Conservation (phyloP, 2,888 invertebrate genomes). For the Venusia cambrica region DNA sequence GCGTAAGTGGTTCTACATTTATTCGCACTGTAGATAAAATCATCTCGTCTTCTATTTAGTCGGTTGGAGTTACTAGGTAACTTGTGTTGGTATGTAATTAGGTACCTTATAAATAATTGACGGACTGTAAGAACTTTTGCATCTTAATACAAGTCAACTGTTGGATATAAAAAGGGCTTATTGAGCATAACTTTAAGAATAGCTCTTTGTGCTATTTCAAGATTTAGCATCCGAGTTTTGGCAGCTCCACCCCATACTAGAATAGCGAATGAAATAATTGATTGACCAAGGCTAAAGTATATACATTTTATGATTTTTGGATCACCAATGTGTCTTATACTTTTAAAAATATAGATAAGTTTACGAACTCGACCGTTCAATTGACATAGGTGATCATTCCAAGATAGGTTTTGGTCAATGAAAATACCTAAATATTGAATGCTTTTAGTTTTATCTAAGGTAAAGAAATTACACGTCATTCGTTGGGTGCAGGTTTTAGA, state of each 20-base stretch:
- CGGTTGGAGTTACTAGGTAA: no score
- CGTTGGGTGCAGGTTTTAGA: neutral
- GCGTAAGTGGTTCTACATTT: no score
- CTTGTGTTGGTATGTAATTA: no score
- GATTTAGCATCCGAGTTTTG: neutral
- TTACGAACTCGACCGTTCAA: neutral
- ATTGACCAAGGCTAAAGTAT: neutral
- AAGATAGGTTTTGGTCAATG: neutral
- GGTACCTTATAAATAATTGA: no score
- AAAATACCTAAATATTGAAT: neutral
- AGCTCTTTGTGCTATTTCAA: neutral
- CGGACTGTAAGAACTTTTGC: no score
- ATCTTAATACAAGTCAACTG: no score
- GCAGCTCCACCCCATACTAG: neutral
- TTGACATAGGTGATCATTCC: neutral
- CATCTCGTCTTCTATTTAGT: no score
- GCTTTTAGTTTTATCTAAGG: neutral
- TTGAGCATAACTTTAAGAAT: no score
- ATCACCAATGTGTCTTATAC: neutral
- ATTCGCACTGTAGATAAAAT: no score
- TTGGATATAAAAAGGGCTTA: no score
- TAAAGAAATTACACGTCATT: neutral
- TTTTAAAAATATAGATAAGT: neutral
- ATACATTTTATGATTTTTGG: neutral
- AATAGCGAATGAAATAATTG: neutral